Evolutionary conservation across 1,140 invertebrate species (phyloP).

Genomic region (Drosophila serrata): DNA sequence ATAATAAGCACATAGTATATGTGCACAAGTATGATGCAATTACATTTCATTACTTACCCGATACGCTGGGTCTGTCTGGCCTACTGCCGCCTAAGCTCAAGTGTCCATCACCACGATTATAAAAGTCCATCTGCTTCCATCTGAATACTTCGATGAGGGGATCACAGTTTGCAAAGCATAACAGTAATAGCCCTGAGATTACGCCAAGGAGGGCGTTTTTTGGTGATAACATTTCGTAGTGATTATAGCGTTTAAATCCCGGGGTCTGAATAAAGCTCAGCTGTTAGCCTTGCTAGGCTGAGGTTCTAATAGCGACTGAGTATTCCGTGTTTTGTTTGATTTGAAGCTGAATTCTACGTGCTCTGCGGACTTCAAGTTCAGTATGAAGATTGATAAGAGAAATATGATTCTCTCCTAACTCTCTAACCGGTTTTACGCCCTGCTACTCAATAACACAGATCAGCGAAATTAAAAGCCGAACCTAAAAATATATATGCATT

Average conservation of each 20-base stretch:
- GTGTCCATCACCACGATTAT: constrained; percentile 68
- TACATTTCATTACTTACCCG: constrained; percentile 37
- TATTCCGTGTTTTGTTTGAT: neutral
- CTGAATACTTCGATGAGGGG: constrained; percentile 84
- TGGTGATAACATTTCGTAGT: constrained; percentile 42
- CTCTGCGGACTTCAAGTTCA: constrained; percentile 2
- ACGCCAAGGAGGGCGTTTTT: constrained; percentile 20
- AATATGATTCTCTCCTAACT: constrained; percentile 18
- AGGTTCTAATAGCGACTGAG: constrained; percentile 35
- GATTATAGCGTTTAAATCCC: neutral
- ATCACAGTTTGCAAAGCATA: constrained; percentile 44
- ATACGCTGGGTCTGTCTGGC: constrained; percentile 26
- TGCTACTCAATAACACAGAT: neutral
- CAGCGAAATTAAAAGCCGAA: neutral
- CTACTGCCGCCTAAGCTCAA: neutral
- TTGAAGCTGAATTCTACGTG: constrained; percentile 5
- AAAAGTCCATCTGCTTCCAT: constrained; percentile 85
- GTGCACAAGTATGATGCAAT: constrained; percentile 7
- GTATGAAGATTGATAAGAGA: constrained; percentile 49
- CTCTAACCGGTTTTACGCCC: constrained; percentile 34
- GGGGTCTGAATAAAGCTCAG: constrained; percentile 2
- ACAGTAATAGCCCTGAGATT: constrained; percentile 23
- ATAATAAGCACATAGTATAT: too few relatives aligned
- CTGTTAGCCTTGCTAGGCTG: constrained; percentile 21
- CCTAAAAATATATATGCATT: neutral